Evolutionary conservation across 1,140 invertebrate genomes (phyloP), one percentile per base, ranked within the genome.

Genomic region (Eueides isabella): DNA sequence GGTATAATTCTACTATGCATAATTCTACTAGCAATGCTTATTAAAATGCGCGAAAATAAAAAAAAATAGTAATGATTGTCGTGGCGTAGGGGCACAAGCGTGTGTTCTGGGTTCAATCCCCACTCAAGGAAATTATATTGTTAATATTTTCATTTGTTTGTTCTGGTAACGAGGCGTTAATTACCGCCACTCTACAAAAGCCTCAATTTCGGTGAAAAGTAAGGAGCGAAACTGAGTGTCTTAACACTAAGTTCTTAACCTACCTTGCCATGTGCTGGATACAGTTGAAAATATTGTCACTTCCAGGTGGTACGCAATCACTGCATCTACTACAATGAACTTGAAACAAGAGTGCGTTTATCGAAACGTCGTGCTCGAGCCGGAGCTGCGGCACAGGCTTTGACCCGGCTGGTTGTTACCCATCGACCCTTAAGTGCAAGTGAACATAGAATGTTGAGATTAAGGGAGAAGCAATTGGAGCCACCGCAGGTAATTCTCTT

Each of bases 261-360:
- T 31, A 31, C 31, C 31, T 7, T 31, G 31, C 31, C 31, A 31
- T 31, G 7, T 31, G 31, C 31, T 31, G 31, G 3, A 31, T 31
- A 31, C 3, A 31, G 31, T 31, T 3, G 7, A 31, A 5, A 31
- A 3, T 31, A 31, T 5, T 31, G 31, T 23, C 4, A 23, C 44
- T 69, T 72, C 0, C 75, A 94, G 93, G 91, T 99, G 71, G 95
- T 99, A 67, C 95, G 98, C 68, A 96, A 97, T 79, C 97, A 99
- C 85, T 97, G 96, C 63, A 97, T 99, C 29, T 99, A 97, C 92
- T 99, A 99, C 90, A 98, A 99, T 94, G 98, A 99, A 92, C 87
- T 99, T 78, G 99, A 99, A 93, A 99, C 98, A 0, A 96, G 98
- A 64, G 98, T 99, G 61, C 95, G 98, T 28, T 93, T 99, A 44